A percentile compares a stretch with the other conserved stretches of the same genome.
These are phyloP conservation scores for Zaprionus obscuricornis DNA, from an alignment of 2,888 invertebrate species.

Conservation along the genomic window DNA sequence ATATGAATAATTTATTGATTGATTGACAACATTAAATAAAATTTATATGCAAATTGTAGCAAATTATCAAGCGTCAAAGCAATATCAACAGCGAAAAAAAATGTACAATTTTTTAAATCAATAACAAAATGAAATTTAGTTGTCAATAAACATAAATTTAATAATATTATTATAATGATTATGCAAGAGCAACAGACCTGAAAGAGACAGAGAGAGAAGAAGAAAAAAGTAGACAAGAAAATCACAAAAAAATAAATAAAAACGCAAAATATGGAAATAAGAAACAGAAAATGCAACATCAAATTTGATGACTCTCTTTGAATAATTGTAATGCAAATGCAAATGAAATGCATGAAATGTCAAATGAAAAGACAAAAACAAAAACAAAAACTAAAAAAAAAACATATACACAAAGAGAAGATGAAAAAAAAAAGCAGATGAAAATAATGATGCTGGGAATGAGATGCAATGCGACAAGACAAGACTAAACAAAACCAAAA, in stretches of 20 bases:
- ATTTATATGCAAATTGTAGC: constrained; percentile 52
- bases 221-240: constrained; percentile 28
- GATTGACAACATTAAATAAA: constrained; percentile 47
- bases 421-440: too few relatives aligned
- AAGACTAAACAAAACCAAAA: too few relatives aligned
- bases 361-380: constrained; percentile 33
- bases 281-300: constrained; percentile 50
- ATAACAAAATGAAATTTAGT: constrained; percentile 5
- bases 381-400: constrained; percentile 1
- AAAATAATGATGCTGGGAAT: constrained; percentile 42
- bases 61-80: constrained; percentile 52
- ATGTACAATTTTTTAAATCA: constrained; percentile 20
- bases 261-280: constrained; percentile 49
- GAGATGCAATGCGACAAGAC: too few relatives aligned
- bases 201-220: constrained; percentile 20
- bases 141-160: constrained; percentile 25
- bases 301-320: constrained; percentile 49
- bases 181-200: constrained; percentile 38
- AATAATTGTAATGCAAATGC: constrained; percentile 64
- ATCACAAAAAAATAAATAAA: constrained; percentile 6
- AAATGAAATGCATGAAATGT: constrained; percentile 42
- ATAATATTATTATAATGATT: constrained; percentile 25
- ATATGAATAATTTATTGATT: constrained; percentile 53
- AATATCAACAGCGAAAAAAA: constrained; percentile 32
- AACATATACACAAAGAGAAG: constrained; percentile 8